phyloP scores from a whole-genome alignment of 2,888 invertebrate genomes.

The Coecobrya sp. region DNA sequence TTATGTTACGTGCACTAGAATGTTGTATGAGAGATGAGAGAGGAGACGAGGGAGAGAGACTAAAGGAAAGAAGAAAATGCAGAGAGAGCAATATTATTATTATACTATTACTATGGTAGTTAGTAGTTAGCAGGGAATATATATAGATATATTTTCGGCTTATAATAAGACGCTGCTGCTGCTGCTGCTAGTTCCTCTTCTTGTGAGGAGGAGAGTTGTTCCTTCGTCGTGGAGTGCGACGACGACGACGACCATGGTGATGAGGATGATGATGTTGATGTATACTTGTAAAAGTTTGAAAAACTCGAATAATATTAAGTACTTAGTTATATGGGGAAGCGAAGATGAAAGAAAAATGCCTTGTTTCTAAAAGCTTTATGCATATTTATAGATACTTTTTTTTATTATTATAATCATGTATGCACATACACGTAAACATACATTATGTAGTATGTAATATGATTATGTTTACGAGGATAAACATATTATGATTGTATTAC shows the following conservation, averaged over 20 bases:
- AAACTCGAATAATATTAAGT: slow-evolving; percentile 43
- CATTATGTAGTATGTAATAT: neutral
- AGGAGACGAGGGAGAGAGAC: slow-evolving; percentile 20
- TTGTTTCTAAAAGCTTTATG: slow-evolving; percentile 18
- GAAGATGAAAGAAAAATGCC: slow-evolving; percentile 4
- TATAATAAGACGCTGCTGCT: slow-evolving; percentile 24
- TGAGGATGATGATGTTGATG: slow-evolving; percentile 39
- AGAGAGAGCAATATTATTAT: slow-evolving; percentile 34
- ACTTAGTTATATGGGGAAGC: neutral
- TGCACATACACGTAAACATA: slow-evolving; percentile 1
- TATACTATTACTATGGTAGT: slow-evolving; percentile 46
- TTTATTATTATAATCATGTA: slow-evolving; percentile 33
- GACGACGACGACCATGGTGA: slow-evolving; percentile 40
- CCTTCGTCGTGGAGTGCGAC: slow-evolving; percentile 38
- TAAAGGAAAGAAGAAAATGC: slow-evolving; percentile 30
- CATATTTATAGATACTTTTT: slow-evolving; percentile 38
- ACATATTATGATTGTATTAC: slow-evolving; percentile 49
- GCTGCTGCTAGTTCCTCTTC: slow-evolving; percentile 9
- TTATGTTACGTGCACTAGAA: slow-evolving; percentile 37
- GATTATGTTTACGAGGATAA: slow-evolving; percentile 5
- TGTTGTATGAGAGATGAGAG: slow-evolving; percentile 13
- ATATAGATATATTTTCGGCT: neutral
- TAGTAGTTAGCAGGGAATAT: neutral
- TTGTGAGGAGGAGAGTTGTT: slow-evolving; percentile 34
- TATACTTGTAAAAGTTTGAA: slow-evolving; percentile 41